Base-by-base conservation (phyloP, 2,113 vertebrate genomes). In the Tragelaphus buxtoni region DNA sequence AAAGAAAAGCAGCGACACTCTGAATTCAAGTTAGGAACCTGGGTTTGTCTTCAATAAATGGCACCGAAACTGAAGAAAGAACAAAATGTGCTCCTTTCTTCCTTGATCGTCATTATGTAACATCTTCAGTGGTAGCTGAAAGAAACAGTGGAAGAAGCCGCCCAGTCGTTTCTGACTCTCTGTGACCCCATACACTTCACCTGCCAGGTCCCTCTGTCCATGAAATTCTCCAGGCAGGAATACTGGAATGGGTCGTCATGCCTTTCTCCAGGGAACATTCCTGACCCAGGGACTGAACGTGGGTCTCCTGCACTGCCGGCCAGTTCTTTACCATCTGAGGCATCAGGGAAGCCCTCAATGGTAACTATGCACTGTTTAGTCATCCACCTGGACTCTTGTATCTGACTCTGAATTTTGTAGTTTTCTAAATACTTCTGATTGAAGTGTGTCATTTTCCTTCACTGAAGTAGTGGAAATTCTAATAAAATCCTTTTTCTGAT, bases 1-100 rank as follows among this genome's bases (percentile, higher is more conserved):
- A 95, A 76, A 58, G 76, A 84, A 87, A 94, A 82, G 20, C 86
- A 61, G 86, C 35, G 32, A 65, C 28, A 45, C 9, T 11, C 32
- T 60, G 24, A 91, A 32, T 72, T 35, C 11, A 22, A 56, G 30
- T 20, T 30, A 39, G 69, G 56, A 76, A 2, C 2, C 39, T 85
- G 32, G 53, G 10, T 24, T 61, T 32, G 18, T 69, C 39, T 9
- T 63, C 30, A 79, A 22, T 60, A 45, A 61, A 18, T 39, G 20
- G 39, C 5, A 17, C 32, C 0, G n/a, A 79, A 74, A 42, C 3
- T 58, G 86, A 58, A 65, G 12, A 18, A 49, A 12, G 39, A 63
- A 47, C 14, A 60, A 22, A 88, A 32, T 10, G 9, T 4, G 11
- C 4, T 32, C 5, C 0, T 83, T 47, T 85, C 2, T 58, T 91